Evolutionary conservation across 2,888 invertebrate genomes (phyloP).

Genomic region (Tryphoninae sp.): DNA sequence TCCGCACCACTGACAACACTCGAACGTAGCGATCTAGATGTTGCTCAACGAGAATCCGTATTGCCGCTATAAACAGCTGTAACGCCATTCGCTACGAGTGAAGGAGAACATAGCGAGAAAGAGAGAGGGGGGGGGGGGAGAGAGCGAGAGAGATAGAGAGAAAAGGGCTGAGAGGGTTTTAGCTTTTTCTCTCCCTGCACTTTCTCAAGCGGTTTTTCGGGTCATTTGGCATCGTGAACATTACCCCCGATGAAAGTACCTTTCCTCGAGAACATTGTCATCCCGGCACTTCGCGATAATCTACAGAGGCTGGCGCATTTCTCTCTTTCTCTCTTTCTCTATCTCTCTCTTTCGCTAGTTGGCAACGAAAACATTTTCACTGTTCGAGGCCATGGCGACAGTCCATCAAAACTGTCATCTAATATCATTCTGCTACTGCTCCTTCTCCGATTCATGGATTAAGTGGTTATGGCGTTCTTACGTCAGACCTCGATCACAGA

Average conservation of each 20-base stretch:
- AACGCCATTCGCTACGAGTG: constrained; percentile 32
- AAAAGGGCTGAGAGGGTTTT: constrained; percentile 27
- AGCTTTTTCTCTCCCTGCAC: constrained; percentile 31
- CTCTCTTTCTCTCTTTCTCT: neutral
- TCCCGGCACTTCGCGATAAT: constrained; percentile 48
- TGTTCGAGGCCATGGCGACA: neutral
- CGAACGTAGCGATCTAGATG: constrained; percentile 18
- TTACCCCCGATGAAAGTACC: constrained; percentile 46
- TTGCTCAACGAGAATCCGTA: constrained; percentile 43
- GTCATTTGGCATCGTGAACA: constrained; percentile 57
- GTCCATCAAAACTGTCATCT: neutral
- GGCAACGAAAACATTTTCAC: constrained; percentile 29
- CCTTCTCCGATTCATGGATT: no score
- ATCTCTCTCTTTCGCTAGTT: constrained; percentile 3
- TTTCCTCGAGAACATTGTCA: constrained; percentile 52
- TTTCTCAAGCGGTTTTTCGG: constrained; percentile 51
- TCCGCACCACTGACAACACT: constrained; percentile 35
- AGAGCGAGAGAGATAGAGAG: neutral
- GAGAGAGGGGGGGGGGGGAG: neutral
- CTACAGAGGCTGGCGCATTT: constrained; percentile 26
- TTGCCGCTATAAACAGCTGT: constrained; percentile 33
- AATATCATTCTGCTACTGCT: no score
- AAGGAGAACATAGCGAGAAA: neutral
- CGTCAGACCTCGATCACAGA: no score
- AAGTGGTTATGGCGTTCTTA: no score